Percentiles rank a stretch among this genome's conserved stretches.
Conservation (phyloP, 2,113 vertebrate genomes). For the Planiliza haematocheilus region DNA sequence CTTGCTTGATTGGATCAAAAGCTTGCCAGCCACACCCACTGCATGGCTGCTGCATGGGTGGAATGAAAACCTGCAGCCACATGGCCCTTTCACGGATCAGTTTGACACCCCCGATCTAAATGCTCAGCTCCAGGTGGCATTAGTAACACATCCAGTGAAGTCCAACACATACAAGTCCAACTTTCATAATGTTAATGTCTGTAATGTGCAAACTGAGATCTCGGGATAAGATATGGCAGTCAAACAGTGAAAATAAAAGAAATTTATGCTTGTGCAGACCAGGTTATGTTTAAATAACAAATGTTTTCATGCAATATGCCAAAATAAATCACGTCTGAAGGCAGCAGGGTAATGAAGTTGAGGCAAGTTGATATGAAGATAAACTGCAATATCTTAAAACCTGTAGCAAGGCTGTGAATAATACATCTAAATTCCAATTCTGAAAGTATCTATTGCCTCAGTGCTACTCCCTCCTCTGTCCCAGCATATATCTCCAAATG, state of each 20-base stretch:
- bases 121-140: neutral
- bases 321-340: constrained; percentile 52
- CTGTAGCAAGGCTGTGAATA: constrained; percentile 63
- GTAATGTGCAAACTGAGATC: constrained; percentile 1
- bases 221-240: neutral
- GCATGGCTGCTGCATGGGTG: too few relatives aligned
- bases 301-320: constrained; percentile 41
- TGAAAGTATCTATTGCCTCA: constrained; percentile 52
- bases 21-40: too few relatives aligned
- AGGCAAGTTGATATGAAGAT: constrained; percentile 66
- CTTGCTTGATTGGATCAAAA: too few relatives aligned
- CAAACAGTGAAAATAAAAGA: constrained; percentile 1
- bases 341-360: constrained; percentile 57
- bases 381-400: constrained; percentile 71
- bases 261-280: constrained; percentile 1
- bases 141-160: neutral
- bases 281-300: constrained; percentile 26
- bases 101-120: too few relatives aligned
- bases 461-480: constrained; percentile 50
- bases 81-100: too few relatives aligned
- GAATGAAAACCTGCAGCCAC: too few relatives aligned
- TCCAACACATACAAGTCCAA: too few relatives aligned
- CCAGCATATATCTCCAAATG: constrained; percentile 54
- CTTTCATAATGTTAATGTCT: neutral
- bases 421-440: constrained; percentile 64